A percentile compares a stretch with the other conserved stretches of the same genome.
These are phyloP conservation scores for Morone saxatilis DNA, from an alignment of 2,113 vertebrate species.

Conservation along the genomic window DNA sequence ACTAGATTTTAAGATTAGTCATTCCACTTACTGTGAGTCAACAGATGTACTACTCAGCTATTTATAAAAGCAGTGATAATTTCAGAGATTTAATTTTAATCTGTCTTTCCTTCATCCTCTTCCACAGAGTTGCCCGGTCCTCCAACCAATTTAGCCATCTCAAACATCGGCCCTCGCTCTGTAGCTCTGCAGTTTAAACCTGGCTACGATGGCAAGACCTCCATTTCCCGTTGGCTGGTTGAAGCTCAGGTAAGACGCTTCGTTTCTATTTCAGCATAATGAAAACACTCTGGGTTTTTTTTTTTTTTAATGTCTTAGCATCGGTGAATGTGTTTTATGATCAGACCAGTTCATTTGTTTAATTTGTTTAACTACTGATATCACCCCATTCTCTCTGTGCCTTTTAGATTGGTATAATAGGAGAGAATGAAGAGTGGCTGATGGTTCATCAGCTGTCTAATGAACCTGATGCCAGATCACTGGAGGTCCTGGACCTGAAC, in stretches of 20 bases:
- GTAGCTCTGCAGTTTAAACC: conserved; percentile 95
- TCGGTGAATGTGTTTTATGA: not conserved
- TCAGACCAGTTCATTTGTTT: conserved; percentile 5
- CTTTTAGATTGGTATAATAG: conserved; percentile 89
- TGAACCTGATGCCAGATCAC: conserved; percentile 91
- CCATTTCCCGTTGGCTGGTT: conserved; percentile 96
- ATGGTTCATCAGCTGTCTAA: conserved; percentile 91
- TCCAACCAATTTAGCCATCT: conserved; percentile 96
- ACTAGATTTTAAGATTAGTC: not conserved
- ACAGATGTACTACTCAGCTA: not conserved
- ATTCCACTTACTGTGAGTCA: not conserved
- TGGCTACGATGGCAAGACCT: conserved; percentile 97
- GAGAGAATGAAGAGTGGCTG: conserved; percentile 94
- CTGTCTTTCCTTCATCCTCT: conserved; percentile 1
- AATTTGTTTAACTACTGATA: conserved; percentile 25
- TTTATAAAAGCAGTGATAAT: not conserved
- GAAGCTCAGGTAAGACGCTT: conserved; percentile 91
- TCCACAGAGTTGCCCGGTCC: conserved; percentile 92
- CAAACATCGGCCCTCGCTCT: conserved; percentile 94
- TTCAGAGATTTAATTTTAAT: not conserved
- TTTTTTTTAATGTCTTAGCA: not conserved
- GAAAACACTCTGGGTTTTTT: not conserved
- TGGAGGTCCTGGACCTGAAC: conserved; percentile 93
- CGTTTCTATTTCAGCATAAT: not conserved
- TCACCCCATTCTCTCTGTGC: conserved; percentile 5